Evolutionary conservation across 2,888 invertebrate genomes (phyloP).

Genomic region (Amphipyra tragopoginis): DNA sequence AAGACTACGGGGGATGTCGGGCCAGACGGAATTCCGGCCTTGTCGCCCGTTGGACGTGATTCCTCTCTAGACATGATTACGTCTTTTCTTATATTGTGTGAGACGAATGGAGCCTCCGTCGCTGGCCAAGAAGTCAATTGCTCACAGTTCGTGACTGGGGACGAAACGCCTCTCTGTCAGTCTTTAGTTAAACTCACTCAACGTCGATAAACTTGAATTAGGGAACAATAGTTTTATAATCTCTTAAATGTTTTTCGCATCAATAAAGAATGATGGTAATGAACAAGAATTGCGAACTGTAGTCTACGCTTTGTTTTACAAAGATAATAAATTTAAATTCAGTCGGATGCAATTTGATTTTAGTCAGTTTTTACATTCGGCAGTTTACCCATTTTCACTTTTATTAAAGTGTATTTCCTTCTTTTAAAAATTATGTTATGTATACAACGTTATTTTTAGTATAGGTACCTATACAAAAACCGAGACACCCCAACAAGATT

Average conservation of each 20-base stretch:
- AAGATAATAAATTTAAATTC: no score
- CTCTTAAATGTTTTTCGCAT: slow-evolving; percentile 3
- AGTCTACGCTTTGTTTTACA: no score
- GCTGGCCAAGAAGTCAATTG: slow-evolving; percentile 79
- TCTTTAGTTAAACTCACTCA: slow-evolving; percentile 43
- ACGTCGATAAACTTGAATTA: slow-evolving; percentile 25
- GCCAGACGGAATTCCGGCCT: slow-evolving; percentile 85
- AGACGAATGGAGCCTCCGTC: slow-evolving; percentile 77
- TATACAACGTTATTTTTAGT: no score
- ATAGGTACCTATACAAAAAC: no score
- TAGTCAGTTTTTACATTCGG: no score
- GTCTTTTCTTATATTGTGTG: slow-evolving; percentile 85
- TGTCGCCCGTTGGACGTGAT: slow-evolving; percentile 85
- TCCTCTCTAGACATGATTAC: slow-evolving; percentile 84
- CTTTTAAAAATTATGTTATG: no score
- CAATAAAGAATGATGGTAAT: neutral
- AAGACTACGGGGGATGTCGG: slow-evolving; percentile 73
- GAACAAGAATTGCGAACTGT: neutral
- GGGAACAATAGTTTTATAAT: slow-evolving; percentile 7
- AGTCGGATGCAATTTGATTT: no score
- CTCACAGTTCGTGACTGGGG: slow-evolving; percentile 73
- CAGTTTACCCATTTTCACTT: no score
- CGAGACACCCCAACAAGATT: no score
- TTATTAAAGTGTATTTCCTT: no score
- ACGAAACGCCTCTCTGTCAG: slow-evolving; percentile 59